A percentile compares a stretch with the other conserved stretches of the same genome.
phyloP scores from a whole-genome alignment of 2,113 vertebrate species.

The Aptenodytes forsteri region DNA sequence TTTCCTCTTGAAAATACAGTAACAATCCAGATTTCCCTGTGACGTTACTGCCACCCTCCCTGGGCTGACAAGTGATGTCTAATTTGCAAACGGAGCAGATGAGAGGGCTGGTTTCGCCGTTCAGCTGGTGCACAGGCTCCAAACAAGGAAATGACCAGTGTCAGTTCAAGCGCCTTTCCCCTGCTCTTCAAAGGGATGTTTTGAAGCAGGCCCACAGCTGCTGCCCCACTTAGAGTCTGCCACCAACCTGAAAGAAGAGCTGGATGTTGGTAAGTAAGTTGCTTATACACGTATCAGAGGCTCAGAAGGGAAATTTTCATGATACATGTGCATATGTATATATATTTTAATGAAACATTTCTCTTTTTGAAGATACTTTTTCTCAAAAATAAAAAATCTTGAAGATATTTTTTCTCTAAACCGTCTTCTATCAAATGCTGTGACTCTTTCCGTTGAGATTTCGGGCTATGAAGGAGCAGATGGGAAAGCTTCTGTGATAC shows the following conservation, averaged over 20 bases:
- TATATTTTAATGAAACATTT: not conserved
- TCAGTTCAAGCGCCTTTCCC: accelerated
- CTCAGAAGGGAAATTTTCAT: not conserved
- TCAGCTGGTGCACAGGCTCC: not conserved
- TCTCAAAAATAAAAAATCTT: not conserved
- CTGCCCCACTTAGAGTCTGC: not conserved
- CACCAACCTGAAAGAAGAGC: not conserved
- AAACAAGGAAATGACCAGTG: accelerated
- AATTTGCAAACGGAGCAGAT: not conserved
- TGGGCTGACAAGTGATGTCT: not conserved
- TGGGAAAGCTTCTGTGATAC: not conserved
- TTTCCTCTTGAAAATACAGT: not conserved
- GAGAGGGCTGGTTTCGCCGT: not conserved
- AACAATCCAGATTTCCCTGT: not conserved
- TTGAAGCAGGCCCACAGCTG: not conserved
- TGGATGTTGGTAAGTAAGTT: not conserved
- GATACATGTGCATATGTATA: no score
- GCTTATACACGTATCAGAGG: not conserved
- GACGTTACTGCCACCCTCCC: not conserved
- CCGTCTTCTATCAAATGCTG: not conserved
- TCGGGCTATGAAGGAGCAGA: not conserved
- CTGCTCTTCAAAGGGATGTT: not conserved
- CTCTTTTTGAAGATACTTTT: not conserved
- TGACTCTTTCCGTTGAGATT: not conserved
- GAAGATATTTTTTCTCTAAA: not conserved